Conservation (phyloP, 2,797 vertebrate genomes). For the Sylvilagus floridanus region DNA sequence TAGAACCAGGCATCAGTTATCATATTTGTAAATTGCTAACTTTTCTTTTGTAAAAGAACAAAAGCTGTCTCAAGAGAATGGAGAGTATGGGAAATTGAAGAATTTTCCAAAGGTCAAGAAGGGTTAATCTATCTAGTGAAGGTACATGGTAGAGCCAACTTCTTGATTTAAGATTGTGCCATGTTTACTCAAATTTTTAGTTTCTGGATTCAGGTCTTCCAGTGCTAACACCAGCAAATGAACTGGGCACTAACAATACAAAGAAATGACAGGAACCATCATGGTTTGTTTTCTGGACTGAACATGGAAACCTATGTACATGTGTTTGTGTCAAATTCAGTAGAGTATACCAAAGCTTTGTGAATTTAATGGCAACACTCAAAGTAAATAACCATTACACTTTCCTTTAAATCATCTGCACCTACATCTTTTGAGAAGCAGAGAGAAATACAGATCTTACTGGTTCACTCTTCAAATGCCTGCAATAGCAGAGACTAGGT, state of each 20-base stretch:
- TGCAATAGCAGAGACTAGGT: too few species aligned
- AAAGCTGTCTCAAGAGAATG: neutral
- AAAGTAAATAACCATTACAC: conserved; percentile 65
- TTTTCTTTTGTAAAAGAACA: neutral
- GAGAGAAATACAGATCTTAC: too few species aligned
- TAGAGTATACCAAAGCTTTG: conserved; percentile 36
- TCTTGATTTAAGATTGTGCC: conserved; percentile 66
- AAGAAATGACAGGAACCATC: conserved; percentile 72
- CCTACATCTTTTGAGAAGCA: neutral
- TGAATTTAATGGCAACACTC: conserved; percentile 63
- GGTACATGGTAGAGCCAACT: neutral
- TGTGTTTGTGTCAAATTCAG: conserved; percentile 61
- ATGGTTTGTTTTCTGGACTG: conserved; percentile 77
- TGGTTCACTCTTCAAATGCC: too few species aligned
- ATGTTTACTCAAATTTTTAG: conserved; percentile 78
- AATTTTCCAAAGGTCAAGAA: conserved; percentile 9
- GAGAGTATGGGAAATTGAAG: neutral
- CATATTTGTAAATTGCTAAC: conserved; percentile 2
- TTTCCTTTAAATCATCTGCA: conserved; percentile 21
- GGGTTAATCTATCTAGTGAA: conserved; percentile 53
- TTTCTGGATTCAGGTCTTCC: conserved; percentile 70
- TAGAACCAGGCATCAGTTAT: neutral
- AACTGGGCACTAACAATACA: conserved; percentile 74
- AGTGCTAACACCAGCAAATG: conserved; percentile 68
- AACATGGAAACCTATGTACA: conserved; percentile 70